Conservation (phyloP, 2,113 vertebrate species). For the Scophthalmus maximus region DNA sequence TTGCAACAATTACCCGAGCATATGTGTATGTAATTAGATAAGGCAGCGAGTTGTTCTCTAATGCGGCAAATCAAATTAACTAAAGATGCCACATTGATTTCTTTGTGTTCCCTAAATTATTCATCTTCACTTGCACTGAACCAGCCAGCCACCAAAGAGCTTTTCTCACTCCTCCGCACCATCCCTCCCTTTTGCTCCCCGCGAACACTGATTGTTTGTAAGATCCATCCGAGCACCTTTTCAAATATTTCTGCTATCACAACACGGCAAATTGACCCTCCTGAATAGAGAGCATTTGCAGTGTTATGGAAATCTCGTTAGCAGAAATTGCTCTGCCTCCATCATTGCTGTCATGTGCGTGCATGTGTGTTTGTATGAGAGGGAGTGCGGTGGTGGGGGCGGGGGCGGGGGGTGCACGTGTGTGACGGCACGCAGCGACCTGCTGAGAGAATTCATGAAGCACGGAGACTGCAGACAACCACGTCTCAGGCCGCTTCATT, state of each 20-base stretch:
- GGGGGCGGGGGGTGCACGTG: not conserved
- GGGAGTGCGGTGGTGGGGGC: not conserved
- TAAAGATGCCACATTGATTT: conserved; percentile 84
- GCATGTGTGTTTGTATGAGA: conserved; percentile 7
- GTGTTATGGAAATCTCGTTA: conserved; percentile 71
- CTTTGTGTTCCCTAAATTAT: conserved; percentile 82
- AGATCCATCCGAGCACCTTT: conserved; percentile 44
- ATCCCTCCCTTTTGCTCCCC: conserved; percentile 39
- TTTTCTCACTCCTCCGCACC: conserved; percentile 58
- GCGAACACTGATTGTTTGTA: conserved; percentile 48
- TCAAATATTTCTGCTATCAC: conserved; percentile 47
- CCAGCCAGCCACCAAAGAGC: conserved; percentile 67
- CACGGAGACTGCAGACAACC: conserved; percentile 54
- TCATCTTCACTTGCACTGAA: conserved; percentile 78
- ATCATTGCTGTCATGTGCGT: conserved; percentile 35
- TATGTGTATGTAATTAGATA: conserved; percentile 83
- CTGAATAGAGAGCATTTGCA: conserved; percentile 47
- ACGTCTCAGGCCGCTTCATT: conserved; percentile 70
- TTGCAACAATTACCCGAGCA: conserved; percentile 78
- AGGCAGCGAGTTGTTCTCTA: conserved; percentile 81
- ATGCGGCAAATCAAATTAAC: conserved; percentile 83
- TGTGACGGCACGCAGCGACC: conserved; percentile 15
- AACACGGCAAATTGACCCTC: conserved; percentile 62
- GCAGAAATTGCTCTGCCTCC: conserved; percentile 57
- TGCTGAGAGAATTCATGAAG: conserved; percentile 66